phyloP scores from a whole-genome alignment of 2,888 invertebrate species.

The Camponotus fellah region DNA sequence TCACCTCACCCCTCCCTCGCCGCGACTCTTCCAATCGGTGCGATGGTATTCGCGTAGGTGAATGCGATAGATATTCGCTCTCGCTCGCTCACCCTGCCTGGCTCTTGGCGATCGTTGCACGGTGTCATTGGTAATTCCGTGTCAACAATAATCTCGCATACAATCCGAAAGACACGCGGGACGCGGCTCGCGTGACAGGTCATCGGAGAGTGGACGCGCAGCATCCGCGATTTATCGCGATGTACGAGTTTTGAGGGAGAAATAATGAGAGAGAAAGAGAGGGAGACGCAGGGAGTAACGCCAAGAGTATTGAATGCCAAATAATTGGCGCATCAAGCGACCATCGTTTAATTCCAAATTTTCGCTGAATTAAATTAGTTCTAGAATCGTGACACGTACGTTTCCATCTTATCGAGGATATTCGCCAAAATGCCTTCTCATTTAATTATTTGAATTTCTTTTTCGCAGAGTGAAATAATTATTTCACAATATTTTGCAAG shows the following conservation, averaged over 20 bases:
- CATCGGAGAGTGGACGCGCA: slow-evolving; percentile 59
- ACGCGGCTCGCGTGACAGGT: slow-evolving; percentile 60
- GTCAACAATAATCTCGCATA: slow-evolving; percentile 68
- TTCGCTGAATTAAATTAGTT: slow-evolving; percentile 28
- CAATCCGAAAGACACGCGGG: slow-evolving; percentile 57
- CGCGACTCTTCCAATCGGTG: slow-evolving; percentile 64
- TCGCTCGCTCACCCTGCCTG: background rate
- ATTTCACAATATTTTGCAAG: background rate
- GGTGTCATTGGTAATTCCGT: slow-evolving; percentile 61
- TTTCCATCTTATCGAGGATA: background rate
- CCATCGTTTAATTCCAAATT: slow-evolving; percentile 43
- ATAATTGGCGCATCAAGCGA: slow-evolving; percentile 36
- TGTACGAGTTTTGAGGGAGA: slow-evolving; percentile 1
- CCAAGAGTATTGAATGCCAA: slow-evolving; percentile 13
- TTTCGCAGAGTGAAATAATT: background rate
- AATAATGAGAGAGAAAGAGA: background rate
- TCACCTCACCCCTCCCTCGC: slow-evolving; percentile 1
- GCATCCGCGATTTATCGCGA: slow-evolving; percentile 25
- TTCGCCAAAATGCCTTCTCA: background rate
- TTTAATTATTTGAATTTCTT: background rate
- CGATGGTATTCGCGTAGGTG: slow-evolving; percentile 9
- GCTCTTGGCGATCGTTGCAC: slow-evolving; percentile 20
- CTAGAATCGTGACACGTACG: background rate
- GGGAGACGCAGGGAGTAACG: background rate
- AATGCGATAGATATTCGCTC: background rate